A percentile compares a stretch with the other conserved stretches of the same genome.
Conservation (phyloP, 2,888 invertebrate genomes). For the Belgica antarctica region DNA sequence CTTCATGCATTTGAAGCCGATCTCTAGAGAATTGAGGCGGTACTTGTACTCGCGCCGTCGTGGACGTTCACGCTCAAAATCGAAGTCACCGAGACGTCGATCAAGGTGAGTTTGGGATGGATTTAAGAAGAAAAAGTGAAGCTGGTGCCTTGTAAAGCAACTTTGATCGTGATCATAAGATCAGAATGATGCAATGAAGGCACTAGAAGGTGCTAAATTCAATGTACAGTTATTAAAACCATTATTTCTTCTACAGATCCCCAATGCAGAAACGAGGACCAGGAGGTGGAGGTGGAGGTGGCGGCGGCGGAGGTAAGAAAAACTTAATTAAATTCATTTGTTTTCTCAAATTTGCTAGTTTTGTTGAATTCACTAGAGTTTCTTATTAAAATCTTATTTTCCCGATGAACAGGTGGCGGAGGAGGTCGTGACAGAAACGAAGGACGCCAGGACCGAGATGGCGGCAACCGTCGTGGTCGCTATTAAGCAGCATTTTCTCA, state of each 20-base stretch:
- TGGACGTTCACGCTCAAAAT: constrained; percentile 48
- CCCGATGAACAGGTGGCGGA: neutral
- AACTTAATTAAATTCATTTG: too few relatives aligned
- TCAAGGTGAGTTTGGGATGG: neutral
- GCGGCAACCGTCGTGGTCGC: constrained; percentile 4
- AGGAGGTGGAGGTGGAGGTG: neutral
- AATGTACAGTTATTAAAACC: neutral
- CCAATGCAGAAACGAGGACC: neutral
- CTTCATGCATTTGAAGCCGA: constrained; percentile 99
- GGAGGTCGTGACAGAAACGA: neutral
- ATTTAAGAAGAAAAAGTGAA: neutral
- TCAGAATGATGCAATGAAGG: too few relatives aligned
- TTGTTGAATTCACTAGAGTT: too few relatives aligned
- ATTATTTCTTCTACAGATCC: neutral
- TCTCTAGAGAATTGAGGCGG: constrained; percentile 88
- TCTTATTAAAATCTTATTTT: too few relatives aligned
- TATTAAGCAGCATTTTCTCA: neutral
- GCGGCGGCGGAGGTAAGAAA: neutral
- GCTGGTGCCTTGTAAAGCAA: too few relatives aligned
- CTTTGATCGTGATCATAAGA: too few relatives aligned
- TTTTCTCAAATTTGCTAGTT: too few relatives aligned
- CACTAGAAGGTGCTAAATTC: too few relatives aligned
- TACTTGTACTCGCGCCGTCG: constrained; percentile 66
- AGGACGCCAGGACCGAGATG: neutral
- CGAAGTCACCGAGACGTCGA: constrained; percentile 46